These are phyloP conservation scores for Amniataba percoides DNA, from an alignment of 2,797 vertebrate genomes.

Conservation along the genomic window DNA sequence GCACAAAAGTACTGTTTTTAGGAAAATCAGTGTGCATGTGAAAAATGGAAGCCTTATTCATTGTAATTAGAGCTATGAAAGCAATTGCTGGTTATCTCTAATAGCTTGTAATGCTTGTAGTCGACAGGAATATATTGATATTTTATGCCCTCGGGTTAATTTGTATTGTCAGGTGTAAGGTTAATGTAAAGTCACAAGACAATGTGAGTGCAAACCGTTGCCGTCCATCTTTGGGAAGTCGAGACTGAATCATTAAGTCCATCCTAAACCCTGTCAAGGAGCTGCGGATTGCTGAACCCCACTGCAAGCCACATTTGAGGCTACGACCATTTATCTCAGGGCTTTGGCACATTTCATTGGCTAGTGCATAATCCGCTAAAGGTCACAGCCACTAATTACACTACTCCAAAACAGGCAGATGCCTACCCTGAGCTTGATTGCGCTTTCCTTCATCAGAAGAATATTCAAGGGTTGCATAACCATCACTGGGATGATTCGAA, in stretches of 20 bases:
- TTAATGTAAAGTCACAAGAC: constrained; percentile 28
- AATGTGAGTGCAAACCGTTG: neutral
- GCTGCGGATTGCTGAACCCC: constrained; percentile 30
- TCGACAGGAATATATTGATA: neutral
- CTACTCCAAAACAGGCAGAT: constrained; percentile 76
- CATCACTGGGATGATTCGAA: constrained; percentile 57
- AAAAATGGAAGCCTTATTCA: neutral
- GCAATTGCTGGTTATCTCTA: neutral
- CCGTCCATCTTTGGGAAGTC: constrained; percentile 27
- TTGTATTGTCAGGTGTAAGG: constrained; percentile 21
- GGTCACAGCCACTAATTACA: constrained; percentile 81
- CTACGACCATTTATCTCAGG: constrained; percentile 61
- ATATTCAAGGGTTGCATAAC: constrained; percentile 65
- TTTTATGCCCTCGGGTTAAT: neutral
- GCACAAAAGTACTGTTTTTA: too few species aligned
- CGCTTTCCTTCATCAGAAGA: constrained; percentile 64
- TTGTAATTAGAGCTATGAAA: neutral
- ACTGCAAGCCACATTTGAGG: constrained; percentile 50
- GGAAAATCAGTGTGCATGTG: neutral
- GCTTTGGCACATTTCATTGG: constrained; percentile 77
- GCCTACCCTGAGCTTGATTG: constrained; percentile 69
- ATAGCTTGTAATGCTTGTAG: neutral
- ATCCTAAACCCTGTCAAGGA: constrained; percentile 30
- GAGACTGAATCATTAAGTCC: constrained; percentile 39
- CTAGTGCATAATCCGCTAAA: constrained; percentile 76